Percentiles rank a stretch among this genome's conserved stretches.
Evolutionary conservation across 1,140 invertebrate genomes (phyloP).

Genomic region (Hestina assimilis): DNA sequence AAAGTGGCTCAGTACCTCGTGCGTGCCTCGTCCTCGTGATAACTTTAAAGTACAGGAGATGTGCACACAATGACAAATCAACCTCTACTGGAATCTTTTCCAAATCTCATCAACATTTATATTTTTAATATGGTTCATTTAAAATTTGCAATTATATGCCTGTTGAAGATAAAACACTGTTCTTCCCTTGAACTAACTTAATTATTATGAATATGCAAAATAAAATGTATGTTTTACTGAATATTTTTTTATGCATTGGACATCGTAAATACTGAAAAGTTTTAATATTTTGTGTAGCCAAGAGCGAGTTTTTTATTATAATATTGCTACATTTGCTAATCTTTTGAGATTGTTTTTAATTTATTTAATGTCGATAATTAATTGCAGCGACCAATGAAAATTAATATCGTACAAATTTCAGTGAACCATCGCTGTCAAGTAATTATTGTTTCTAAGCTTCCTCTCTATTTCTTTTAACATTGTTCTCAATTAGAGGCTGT

Average conservation of each 20-base stretch:
- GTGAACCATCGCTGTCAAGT: slow-evolving; percentile 27
- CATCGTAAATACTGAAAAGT: slow-evolving; percentile 21
- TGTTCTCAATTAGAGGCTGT: slow-evolving; percentile 75
- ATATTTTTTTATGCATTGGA: slow-evolving; percentile 37
- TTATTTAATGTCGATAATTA: not conserved
- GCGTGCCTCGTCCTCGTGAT: slow-evolving; percentile 66
- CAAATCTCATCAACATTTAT: slow-evolving; percentile 57
- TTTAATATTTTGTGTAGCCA: slow-evolving; percentile 24
- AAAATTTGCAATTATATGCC: slow-evolving; percentile 47
- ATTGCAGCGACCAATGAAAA: slow-evolving; percentile 3
- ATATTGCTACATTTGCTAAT: slow-evolving; percentile 21
- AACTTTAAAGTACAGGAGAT: slow-evolving; percentile 66
- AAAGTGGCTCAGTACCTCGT: slow-evolving; percentile 48
- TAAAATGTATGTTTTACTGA: slow-evolving; percentile 18
- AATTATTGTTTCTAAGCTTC: slow-evolving; percentile 44
- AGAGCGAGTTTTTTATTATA: slow-evolving; percentile 7
- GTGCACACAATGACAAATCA: slow-evolving; percentile 49
- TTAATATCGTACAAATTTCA: slow-evolving; percentile 28
- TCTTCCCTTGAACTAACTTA: slow-evolving; percentile 18
- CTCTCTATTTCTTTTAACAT: slow-evolving; percentile 50
- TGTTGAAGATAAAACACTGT: slow-evolving; percentile 38
- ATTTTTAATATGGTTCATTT: slow-evolving; percentile 44
- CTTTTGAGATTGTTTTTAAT: slow-evolving; percentile 30
- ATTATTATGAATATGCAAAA: slow-evolving; percentile 19
- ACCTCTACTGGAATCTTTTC: slow-evolving; percentile 48